Evolutionary conservation across 2,888 invertebrate species (phyloP).

Genomic region (Amphipoea lucens): DNA sequence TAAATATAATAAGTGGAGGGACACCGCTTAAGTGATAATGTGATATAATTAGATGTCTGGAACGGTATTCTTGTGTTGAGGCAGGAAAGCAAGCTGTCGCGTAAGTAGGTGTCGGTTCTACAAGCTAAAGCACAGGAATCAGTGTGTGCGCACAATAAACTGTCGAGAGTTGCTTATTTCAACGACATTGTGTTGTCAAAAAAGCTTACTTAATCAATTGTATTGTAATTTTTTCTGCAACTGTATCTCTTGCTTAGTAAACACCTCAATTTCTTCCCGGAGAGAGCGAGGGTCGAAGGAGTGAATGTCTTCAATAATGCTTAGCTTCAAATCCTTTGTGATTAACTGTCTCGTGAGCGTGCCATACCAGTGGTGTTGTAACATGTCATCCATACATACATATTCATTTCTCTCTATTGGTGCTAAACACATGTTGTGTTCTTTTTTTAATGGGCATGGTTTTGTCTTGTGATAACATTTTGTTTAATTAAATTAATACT

Average conservation of each 20-base stretch:
- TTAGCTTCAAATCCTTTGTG: constrained; percentile 81
- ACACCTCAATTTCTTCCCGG: constrained; percentile 51
- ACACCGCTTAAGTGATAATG: constrained; percentile 21
- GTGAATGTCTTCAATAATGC: constrained; percentile 78
- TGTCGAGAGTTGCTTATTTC: constrained; percentile 20
- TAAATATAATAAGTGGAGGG: constrained; percentile 13
- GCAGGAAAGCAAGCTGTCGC: constrained; percentile 8
- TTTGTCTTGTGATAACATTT: constrained; percentile 41
- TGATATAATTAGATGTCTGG: constrained; percentile 3
- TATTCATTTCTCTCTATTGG: constrained; percentile 55
- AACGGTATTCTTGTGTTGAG: constrained; percentile 19
- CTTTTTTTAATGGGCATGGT: constrained; percentile 57
- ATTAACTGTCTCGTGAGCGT: constrained; percentile 86
- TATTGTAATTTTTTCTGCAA: constrained; percentile 30
- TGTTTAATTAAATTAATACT: constrained; percentile 14
- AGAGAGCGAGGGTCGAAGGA: constrained; percentile 69
- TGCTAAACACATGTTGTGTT: constrained; percentile 45
- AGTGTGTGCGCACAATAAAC: constrained; percentile 58
- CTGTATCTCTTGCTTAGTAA: constrained; percentile 32
- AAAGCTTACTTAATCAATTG: constrained; percentile 38
- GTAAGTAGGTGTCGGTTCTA: constrained; percentile 30
- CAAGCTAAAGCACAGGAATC: constrained; percentile 70
- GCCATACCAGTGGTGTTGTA: constrained; percentile 78
- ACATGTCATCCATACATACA: constrained; percentile 67
- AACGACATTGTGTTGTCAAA: constrained; percentile 13